Base-by-base conservation (phyloP, 1,140 invertebrate species). In the Drosophila obscura region DNA sequence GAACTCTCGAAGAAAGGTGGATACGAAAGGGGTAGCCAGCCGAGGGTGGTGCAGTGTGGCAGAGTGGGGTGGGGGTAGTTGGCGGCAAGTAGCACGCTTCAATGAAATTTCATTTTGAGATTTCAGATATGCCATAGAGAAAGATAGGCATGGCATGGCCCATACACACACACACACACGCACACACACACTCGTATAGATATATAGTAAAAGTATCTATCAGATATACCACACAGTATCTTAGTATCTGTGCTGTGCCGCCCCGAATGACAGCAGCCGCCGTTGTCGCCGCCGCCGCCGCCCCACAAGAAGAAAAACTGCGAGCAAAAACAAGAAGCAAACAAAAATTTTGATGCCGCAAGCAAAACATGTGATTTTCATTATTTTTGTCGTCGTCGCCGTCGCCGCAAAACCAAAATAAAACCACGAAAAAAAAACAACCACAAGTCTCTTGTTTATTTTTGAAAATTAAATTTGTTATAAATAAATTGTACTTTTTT, bases 391-490 rank as follows among this genome's bases (percentile, higher is more conserved):
- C 82, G 63, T 59, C 68, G 62, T 50, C 31, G 28, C 39, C 7
- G 39, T 68, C 35, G 64, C 45, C 7, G 22, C 24, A 49, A 24
- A 26, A 61, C 31, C 13, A 48, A 58, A 56, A 48, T 48, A 48
- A 24, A 19, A 45, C 7, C 26, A 28, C 15, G 22, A 35, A 13
- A 53, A 13, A 53, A 9, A 11, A 19, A 31, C 60, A 57, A 9
- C 50, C 50, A 50, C 50, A 68, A 69, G 43, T 57, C 44, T 51
- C 35, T 73, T 85, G 84, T 84, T 84, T 85, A 85, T 85, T 85
- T 85, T 85, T 85, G 78, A 85, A 85, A 85, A 85, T 81, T 87
- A 85, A 81, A 85, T 87, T 74, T 87, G 81, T 81, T 87, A 85
- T 81, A 85, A 85, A 85, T 85, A 85, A 87, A 67, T 75, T 6